phyloP scores from a whole-genome alignment of 2,113 vertebrate genomes.

The Gnathonemus echidnorhynchus region DNA sequence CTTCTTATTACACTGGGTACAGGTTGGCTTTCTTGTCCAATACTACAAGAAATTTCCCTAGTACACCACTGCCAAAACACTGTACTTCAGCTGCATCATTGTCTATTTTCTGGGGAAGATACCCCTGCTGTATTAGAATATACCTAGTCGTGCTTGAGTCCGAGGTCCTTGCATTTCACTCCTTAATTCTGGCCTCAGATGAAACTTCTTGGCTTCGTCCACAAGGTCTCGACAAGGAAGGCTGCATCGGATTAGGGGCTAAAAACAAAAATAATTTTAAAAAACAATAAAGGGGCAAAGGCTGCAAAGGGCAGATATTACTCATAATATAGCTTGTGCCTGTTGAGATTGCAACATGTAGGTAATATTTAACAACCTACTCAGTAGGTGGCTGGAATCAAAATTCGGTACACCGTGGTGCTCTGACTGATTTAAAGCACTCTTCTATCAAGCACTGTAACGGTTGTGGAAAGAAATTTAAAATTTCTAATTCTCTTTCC shows the following conservation, averaged over 20 bases:
- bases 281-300: neutral
- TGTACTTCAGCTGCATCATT: neutral
- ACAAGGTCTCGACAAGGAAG: slow-evolving; percentile 94
- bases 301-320: neutral
- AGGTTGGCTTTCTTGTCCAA: neutral
- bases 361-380: neutral
- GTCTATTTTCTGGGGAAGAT: neutral
- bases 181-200: slow-evolving; percentile 87
- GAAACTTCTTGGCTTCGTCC: slow-evolving; percentile 98
- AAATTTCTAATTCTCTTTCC: neutral
- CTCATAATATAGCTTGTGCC: neutral
- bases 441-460: neutral
- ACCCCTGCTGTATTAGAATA: neutral
- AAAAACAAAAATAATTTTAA: slow-evolving; percentile 11
- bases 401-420: neutral
- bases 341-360: neutral
- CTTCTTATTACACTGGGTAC: neutral
- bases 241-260: slow-evolving; percentile 92
- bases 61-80: neutral
- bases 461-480: neutral
- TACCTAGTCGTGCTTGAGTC: slow-evolving; percentile 89
- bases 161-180: slow-evolving; percentile 97
- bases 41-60: neutral
- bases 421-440: neutral
- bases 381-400: neutral